Percentiles rank a stretch among this genome's conserved stretches.
phyloP scores from a whole-genome alignment of 2,797 vertebrate species.

The Gastrophryne carolinensis region DNA sequence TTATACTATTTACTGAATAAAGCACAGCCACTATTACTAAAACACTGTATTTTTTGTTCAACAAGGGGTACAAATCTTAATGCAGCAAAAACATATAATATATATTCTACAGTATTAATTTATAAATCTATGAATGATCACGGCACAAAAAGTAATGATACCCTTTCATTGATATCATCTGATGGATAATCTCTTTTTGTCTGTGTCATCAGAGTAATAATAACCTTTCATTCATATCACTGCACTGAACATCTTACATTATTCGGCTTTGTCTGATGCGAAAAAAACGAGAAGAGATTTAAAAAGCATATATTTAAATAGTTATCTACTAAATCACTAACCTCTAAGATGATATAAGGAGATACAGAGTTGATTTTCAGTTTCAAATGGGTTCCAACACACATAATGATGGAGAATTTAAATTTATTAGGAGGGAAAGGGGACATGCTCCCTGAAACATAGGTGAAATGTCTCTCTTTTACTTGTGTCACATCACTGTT shows the following conservation, averaged over 20 bases:
- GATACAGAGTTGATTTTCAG: slow-evolving; percentile 46
- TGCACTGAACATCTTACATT: slow-evolving; percentile 56
- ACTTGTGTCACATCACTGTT: no score
- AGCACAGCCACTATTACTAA: slow-evolving; percentile 50
- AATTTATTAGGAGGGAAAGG: neutral
- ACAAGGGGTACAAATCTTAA: slow-evolving; percentile 52
- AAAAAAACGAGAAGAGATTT: slow-evolving; percentile 54
- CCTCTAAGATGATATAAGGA: slow-evolving; percentile 47
- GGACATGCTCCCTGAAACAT: no score
- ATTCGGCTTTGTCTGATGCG: slow-evolving; percentile 56
- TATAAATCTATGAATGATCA: slow-evolving; percentile 65
- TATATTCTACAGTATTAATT: slow-evolving; percentile 60
- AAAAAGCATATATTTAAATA: slow-evolving; percentile 59
- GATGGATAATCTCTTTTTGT: slow-evolving; percentile 65
- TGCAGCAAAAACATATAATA: slow-evolving; percentile 59
- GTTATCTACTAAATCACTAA: slow-evolving; percentile 52
- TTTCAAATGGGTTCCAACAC: neutral
- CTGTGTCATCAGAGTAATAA: slow-evolving; percentile 63
- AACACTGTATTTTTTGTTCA: no score
- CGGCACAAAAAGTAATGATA: slow-evolving; percentile 66
- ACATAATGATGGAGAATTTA: neutral
- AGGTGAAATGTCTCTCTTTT: no score
- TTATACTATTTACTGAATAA: slow-evolving; percentile 53
- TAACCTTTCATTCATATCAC: slow-evolving; percentile 65
- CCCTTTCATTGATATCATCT: slow-evolving; percentile 67